phyloP scores from a whole-genome alignment of 2,888 invertebrate species.

The Tridacna crocea region DNA sequence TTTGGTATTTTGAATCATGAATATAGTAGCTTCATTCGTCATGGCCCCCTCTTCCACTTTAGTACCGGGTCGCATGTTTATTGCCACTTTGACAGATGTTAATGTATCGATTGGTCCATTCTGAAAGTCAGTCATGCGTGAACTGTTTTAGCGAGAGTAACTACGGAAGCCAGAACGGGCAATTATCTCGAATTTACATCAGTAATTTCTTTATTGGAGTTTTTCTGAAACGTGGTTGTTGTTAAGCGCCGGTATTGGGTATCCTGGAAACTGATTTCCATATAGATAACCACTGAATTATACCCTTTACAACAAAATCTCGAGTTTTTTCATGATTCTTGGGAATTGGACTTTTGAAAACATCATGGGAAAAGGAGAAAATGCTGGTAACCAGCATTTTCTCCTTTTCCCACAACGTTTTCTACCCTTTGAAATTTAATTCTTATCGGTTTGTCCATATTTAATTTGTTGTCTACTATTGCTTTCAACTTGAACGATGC shows the following conservation, averaged over 20 bases:
- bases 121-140: constrained; percentile 13
- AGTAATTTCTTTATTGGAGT: constrained; percentile 11
- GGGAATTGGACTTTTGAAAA: too few relatives aligned
- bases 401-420: too few relatives aligned
- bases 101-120: constrained; percentile 14
- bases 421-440: too few relatives aligned
- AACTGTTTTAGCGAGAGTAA: constrained; percentile 10
- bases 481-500: too few relatives aligned
- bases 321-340: neutral
- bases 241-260: constrained; percentile 14
- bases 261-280: constrained; percentile 19
- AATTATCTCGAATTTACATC: constrained; percentile 24
- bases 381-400: too few relatives aligned
- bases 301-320: neutral
- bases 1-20: too few relatives aligned
- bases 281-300: constrained; percentile 23
- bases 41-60: neutral
- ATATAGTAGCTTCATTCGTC: too few relatives aligned
- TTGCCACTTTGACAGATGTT: constrained; percentile 25
- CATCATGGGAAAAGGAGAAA: too few relatives aligned
- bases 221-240: neutral
- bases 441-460: too few relatives aligned
- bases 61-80: constrained; percentile 5
- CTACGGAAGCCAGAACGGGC: constrained; percentile 18
- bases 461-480: too few relatives aligned